Conservation (phyloP, 2,888 invertebrate species). For the Choreutis nemorana region DNA sequence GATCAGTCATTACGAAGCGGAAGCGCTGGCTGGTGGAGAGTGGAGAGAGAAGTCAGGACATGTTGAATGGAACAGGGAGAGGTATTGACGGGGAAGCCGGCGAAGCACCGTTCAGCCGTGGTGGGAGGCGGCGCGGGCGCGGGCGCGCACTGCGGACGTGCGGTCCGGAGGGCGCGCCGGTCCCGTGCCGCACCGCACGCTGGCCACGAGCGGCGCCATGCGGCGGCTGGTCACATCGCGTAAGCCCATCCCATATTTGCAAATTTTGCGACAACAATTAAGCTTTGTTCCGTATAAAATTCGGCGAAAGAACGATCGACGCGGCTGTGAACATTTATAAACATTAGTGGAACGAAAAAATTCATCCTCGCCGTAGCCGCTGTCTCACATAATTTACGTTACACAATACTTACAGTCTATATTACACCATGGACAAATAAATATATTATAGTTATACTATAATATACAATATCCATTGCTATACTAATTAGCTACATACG, state of each 20-base stretch:
- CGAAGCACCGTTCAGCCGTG: constrained; percentile 44
- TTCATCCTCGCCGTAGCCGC: too few relatives aligned
- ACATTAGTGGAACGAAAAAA: constrained; percentile 33
- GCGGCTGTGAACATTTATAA: constrained; percentile 64
- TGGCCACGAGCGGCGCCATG: constrained; percentile 42
- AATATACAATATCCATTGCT: too few relatives aligned
- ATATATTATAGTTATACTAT: too few relatives aligned
- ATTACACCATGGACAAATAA: too few relatives aligned
- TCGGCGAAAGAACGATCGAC: constrained; percentile 46
- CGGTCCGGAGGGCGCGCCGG: constrained; percentile 30
- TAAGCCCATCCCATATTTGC: constrained; percentile 74
- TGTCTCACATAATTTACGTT: too few relatives aligned
- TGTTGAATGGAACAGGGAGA: constrained; percentile 10
- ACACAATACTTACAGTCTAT: too few relatives aligned
- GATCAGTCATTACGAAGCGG: constrained; percentile 51
- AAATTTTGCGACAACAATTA: constrained; percentile 65
- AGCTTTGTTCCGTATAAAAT: constrained; percentile 52
- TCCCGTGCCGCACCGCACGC: constrained; percentile 49
- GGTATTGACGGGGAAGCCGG: constrained; percentile 31
- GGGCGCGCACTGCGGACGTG: constrained; percentile 20
- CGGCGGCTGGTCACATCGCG: constrained; percentile 76
- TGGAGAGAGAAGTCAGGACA: constrained; percentile 13
- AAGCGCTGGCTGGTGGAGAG: constrained; percentile 32
- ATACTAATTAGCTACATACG: too few relatives aligned
- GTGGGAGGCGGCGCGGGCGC: constrained; percentile 57